phyloP scores from a whole-genome alignment of 2,888 invertebrate species.

The Tetanocera ferruginea region DNA sequence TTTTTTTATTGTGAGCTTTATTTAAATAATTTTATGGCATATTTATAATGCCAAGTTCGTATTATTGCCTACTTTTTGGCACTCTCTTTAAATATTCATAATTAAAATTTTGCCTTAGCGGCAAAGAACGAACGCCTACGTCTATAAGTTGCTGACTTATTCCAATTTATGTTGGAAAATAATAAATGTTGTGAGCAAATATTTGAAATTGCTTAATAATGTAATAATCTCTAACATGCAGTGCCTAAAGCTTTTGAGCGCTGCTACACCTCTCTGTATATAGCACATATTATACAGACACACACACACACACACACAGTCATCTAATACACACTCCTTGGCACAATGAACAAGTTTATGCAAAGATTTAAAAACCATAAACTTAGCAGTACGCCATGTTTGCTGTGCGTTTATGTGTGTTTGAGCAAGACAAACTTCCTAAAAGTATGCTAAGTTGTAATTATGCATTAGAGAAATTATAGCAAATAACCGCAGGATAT shows the following conservation, averaged over 20 bases:
- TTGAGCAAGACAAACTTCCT: conserved; percentile 30
- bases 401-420: conserved; percentile 10
- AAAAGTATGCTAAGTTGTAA: conserved; percentile 37
- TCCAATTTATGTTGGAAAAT: no score
- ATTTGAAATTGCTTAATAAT: conserved; percentile 56
- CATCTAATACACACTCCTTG: background rate
- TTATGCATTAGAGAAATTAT: conserved; percentile 60
- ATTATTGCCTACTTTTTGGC: no score
- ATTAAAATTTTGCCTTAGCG: no score
- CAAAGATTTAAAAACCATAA: conserved; percentile 30
- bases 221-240: conserved; percentile 50
- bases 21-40: background rate
- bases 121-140: no score
- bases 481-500: conserved; percentile 55
- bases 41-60: background rate
- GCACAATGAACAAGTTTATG: conserved; percentile 23
- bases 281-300: background rate
- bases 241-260: background rate
- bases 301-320: background rate
- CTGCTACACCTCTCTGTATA: background rate
- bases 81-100: no score
- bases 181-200: conserved; percentile 45
- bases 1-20: background rate
- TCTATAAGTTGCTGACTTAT: no score
- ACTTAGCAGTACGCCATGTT: background rate